Conservation (phyloP, 2,113 vertebrate genomes). For the Mystacornis crossleyi region DNA sequence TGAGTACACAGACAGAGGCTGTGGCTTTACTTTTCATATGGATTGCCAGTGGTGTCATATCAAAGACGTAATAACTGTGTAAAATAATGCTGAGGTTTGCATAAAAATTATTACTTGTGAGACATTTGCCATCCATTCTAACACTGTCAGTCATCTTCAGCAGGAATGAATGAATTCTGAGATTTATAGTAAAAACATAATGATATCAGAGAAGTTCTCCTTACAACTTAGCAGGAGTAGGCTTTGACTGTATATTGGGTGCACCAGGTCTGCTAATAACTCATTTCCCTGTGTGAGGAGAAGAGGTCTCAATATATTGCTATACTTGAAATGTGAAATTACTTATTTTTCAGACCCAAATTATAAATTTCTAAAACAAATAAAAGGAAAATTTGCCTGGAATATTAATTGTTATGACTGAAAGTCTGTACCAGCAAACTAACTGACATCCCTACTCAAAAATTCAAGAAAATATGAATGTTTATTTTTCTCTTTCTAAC, state of each 20-base stretch:
- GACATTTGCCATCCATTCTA: background rate
- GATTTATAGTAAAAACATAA: background rate
- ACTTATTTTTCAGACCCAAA: background rate
- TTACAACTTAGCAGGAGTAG: background rate
- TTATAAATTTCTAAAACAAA: background rate
- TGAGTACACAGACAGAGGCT: background rate
- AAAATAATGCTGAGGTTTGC: background rate
- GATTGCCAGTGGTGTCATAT: background rate
- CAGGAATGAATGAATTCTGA: background rate
- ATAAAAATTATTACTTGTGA: background rate
- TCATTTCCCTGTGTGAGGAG: background rate
- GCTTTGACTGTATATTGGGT: background rate
- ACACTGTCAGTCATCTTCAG: background rate
- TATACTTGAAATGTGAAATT: conserved; percentile 24
- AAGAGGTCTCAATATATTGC: background rate
- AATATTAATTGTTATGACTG: background rate
- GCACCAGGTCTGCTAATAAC: background rate
- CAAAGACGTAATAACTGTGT: background rate
- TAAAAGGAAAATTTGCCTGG: background rate
- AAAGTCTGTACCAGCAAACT: background rate
- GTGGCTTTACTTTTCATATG: background rate
- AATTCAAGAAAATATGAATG: background rate
- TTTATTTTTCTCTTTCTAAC: background rate
- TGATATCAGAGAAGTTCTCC: background rate
- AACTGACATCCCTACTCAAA: background rate